Evolutionary conservation across 1,140 invertebrate species (phyloP).

Genomic region (Penaeus japonicus): DNA sequence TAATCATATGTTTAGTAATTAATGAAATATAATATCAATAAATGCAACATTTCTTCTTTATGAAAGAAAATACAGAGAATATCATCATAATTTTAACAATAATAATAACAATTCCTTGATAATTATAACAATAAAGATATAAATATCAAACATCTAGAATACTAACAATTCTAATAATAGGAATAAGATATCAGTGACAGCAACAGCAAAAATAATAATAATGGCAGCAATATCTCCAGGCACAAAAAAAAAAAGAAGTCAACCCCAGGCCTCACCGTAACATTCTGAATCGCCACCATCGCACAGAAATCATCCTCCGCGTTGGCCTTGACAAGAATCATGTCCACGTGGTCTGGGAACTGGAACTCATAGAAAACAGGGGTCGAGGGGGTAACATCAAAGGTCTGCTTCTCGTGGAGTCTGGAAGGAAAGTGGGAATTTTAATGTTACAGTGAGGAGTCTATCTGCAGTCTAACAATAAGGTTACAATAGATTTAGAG

Average conservation of each 20-base stretch:
- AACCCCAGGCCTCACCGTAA: constrained; percentile 69
- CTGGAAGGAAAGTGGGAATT: constrained; percentile 56
- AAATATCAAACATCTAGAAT: no score
- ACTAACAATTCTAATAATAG: no score
- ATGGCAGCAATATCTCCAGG: not conserved
- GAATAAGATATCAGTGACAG: not conserved
- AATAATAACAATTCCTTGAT: no score
- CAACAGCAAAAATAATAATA: constrained; percentile 50
- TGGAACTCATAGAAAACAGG: constrained; percentile 68
- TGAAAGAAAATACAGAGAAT: no score
- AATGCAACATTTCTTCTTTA: no score
- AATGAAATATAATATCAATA: no score
- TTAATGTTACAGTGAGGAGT: not conserved
- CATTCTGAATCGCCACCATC: constrained; percentile 78
- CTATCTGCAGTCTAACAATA: no score
- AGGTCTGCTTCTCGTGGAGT: constrained; percentile 61
- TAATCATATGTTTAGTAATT: no score
- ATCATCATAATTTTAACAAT: no score
- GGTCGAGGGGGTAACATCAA: constrained; percentile 66
- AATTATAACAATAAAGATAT: no score
- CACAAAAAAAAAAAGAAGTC: not conserved
- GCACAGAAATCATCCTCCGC: constrained; percentile 75
- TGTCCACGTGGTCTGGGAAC: constrained; percentile 67
- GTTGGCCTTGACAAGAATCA: constrained; percentile 73
- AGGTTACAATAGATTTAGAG: not conserved